Percentiles rank a stretch among this genome's conserved stretches.
phyloP scores from a whole-genome alignment of 2,888 invertebrate genomes.

The Tipula helvola region DNA sequence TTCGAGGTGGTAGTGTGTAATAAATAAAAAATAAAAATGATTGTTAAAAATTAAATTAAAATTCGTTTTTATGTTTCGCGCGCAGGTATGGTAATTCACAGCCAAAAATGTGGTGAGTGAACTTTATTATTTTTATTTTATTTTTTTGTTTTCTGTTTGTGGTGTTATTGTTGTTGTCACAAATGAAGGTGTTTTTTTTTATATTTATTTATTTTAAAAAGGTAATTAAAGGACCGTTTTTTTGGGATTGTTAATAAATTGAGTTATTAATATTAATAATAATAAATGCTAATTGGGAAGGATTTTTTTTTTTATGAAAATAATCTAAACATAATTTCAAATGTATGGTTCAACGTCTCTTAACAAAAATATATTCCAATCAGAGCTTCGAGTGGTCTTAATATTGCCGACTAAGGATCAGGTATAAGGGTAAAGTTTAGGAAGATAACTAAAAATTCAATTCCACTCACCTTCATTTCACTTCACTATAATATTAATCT shows the following conservation, averaged over 20 bases:
- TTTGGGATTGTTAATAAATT: background rate
- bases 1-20: background rate
- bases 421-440: too few relatives aligned
- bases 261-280: background rate
- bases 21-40: slow-evolving; percentile 4
- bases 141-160: background rate
- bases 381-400: too few relatives aligned
- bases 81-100: background rate
- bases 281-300: too few relatives aligned
- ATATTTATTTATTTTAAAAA: background rate
- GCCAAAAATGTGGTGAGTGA: background rate
- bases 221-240: background rate
- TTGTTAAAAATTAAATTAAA: slow-evolving; percentile 4
- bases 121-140: background rate
- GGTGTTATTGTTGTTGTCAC: background rate
- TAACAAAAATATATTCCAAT: too few relatives aligned
- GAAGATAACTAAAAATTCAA: too few relatives aligned
- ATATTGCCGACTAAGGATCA: too few relatives aligned
- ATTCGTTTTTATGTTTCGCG: background rate
- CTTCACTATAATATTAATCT: too few relatives aligned
- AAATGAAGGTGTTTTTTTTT: background rate
- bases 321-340: too few relatives aligned
- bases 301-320: too few relatives aligned
- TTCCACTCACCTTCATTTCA: too few relatives aligned
- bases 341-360: too few relatives aligned